Evolutionary conservation across 2,888 invertebrate species (phyloP), one percentile per base, ranked within the genome.

Genomic region (Thymelicus lineola): DNA sequence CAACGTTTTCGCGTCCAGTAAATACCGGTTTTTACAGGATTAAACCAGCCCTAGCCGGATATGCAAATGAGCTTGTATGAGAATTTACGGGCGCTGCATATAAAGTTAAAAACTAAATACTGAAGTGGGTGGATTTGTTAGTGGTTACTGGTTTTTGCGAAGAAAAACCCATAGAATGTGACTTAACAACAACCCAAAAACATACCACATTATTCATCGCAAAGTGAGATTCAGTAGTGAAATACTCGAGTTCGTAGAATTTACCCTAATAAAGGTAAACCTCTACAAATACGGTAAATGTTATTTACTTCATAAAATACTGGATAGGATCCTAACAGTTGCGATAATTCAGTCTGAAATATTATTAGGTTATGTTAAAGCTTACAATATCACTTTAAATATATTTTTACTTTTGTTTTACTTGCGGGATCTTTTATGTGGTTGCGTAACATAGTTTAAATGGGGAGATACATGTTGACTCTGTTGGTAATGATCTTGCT

Each of bases 1-100:
- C 78, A 80, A 79, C 79, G 74, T 75, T 78, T 77, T 76, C 72
- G 77, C 76, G 79, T 85, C 85, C 85, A 82, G 86, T 85, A 84
- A 86, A 88, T 88, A 87, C 88, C 79, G 80, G 87, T 86, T 87
- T 88, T 86, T 86, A 86, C 86, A 81, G 82, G 87, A 87, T 85
- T 86, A 86, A 82, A 72, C 75, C 73, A 76, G 77, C 75, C 77
- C 81, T 77, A 83, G 79, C 79, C 78, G 83, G 83, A 84, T 86
- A 86, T 84, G 85, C 86, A 86, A 86, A 88, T 83, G 80, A 80
- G 79, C 76, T 80, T 82, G 82, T 83, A 87, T 83, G 84, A 82
- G 81, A 84, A 85, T 86, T 86, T 86, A 85, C 83, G 79, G 79
- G 75, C 77, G 75, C 78, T 83, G 78, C 80, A 81, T 83, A 82